phyloP scores from a whole-genome alignment of 2,797 vertebrate species.

The Sebastes minor region DNA sequence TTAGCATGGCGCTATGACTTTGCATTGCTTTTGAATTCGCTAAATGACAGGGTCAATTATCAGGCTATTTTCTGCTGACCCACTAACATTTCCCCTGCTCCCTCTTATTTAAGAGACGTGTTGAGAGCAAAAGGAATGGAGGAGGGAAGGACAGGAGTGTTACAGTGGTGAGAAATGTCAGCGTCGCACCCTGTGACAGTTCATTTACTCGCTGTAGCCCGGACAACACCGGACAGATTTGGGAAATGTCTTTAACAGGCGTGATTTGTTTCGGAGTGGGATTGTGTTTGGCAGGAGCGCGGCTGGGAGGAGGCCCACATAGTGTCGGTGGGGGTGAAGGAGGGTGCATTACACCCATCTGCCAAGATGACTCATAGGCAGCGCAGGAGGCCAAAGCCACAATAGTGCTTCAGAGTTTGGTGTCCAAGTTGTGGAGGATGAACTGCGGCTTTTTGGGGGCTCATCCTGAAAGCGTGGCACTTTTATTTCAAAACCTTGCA shows the following conservation, averaged over 20 bases:
- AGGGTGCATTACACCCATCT: conserved; percentile 24
- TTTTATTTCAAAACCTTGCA: neutral
- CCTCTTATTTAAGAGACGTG: conserved; percentile 49
- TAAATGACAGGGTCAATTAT: conserved; percentile 74
- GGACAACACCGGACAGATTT: neutral
- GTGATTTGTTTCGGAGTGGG: conserved; percentile 3
- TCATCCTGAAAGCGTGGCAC: neutral
- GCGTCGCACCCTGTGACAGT: neutral
- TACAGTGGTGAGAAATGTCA: conserved; percentile 14
- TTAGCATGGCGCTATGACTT: conserved; percentile 51
- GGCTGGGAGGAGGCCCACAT: conserved; percentile 24
- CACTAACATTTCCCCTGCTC: conserved; percentile 47
- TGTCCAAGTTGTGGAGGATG: conserved; percentile 7
- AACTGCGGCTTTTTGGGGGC: neutral
- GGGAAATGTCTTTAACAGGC: conserved; percentile 16
- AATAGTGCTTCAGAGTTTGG: neutral
- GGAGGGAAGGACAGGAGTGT: neutral
- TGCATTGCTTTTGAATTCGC: conserved; percentile 44
- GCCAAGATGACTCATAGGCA: conserved; percentile 51
- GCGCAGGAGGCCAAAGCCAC: conserved; percentile 14
- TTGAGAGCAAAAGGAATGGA: conserved; percentile 6
- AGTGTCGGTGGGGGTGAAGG: conserved; percentile 10
- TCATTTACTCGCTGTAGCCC: conserved; percentile 3
- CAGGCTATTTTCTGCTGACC: conserved; percentile 76
- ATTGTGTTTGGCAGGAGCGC: conserved; percentile 21